Evolutionary conservation across 2,888 invertebrate genomes (phyloP), one percentile per base, ranked within the genome.

Genomic region (Drosophila lacicola): DNA sequence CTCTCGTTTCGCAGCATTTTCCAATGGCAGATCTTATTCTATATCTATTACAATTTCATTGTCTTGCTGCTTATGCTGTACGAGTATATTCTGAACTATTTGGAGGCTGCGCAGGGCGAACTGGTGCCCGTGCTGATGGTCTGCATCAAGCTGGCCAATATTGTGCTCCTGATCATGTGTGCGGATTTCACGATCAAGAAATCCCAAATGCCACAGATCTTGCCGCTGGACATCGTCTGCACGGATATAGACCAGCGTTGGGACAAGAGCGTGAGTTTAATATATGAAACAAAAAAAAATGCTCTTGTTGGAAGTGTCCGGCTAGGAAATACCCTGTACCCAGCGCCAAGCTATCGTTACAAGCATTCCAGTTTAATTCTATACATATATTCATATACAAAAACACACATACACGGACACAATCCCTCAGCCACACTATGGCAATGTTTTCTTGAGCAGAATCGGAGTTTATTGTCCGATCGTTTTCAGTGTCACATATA

Each of bases 21-120:
- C 19, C 89, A 91, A n/a, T 86, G 89, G 69, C 90, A 90, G 41
- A 86, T 91, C 0, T 42, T 90, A 4, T 90, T 89, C 55, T 90
- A 83, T 19, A 82, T 91, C 9, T 91, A 91, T 56, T 85, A 89
- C 21, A 85, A 90, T 42, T 80, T 91, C 2, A 74, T 89, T 33
- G 75, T 80, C 2, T 72, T 90, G 34, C 78, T 90, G 25, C 67
- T 89, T 4, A 77, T 89, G 60, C 62, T 91, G n/a, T 86, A 91
- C 14, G 70, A 86, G 6, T 78, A 73, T 29, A 89, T 89, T 13
- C 69, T 79, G 42, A 55, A 61, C 1, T 88, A 83, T 45, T 47
- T 90, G 41, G 55, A 64, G 4, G 63, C 47, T 0, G 62, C 61
- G 3, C 50, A 80, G 10, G 61, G 80, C 1, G 71, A 74, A 2